Conservation (phyloP, 2,113 vertebrate species). For the Callocephalon fimbriatum region DNA sequence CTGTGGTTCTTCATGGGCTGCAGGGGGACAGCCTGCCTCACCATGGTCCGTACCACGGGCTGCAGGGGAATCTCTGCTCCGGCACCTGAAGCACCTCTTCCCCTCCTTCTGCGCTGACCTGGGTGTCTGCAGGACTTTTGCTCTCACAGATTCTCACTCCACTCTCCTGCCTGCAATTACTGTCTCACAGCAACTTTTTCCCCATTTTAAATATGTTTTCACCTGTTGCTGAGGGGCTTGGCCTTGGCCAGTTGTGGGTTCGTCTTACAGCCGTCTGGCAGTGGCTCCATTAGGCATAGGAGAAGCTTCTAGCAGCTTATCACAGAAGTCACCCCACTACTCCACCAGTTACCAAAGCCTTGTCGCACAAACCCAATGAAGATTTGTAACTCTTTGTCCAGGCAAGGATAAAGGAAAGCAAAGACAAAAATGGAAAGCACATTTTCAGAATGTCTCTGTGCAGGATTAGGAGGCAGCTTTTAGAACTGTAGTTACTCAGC, state of each 20-base stretch:
- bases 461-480: neutral
- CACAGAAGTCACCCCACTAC: neutral
- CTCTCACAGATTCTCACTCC: neutral
- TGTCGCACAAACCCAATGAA: neutral
- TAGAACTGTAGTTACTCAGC: neutral
- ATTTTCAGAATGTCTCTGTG: neutral
- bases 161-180: neutral
- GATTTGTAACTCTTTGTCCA: neutral
- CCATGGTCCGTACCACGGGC: accelerated
- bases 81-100: accelerated
- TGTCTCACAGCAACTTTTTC: neutral
- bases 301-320: neutral
- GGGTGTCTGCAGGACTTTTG: neutral
- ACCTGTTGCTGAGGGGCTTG: neutral
- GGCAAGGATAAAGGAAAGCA: neutral
- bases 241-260: neutral
- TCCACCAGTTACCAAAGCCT: neutral
- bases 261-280: neutral
- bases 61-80: neutral
- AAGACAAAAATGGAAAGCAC: neutral
- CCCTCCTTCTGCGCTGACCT: neutral
- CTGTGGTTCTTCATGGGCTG: neutral
- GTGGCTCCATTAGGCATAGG: too few species aligned
- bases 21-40: too few species aligned
- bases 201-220: accelerated